Evolutionary conservation across 2,797 vertebrate genomes (phyloP).

Genomic region (Otolemur crassicaudatus): DNA sequence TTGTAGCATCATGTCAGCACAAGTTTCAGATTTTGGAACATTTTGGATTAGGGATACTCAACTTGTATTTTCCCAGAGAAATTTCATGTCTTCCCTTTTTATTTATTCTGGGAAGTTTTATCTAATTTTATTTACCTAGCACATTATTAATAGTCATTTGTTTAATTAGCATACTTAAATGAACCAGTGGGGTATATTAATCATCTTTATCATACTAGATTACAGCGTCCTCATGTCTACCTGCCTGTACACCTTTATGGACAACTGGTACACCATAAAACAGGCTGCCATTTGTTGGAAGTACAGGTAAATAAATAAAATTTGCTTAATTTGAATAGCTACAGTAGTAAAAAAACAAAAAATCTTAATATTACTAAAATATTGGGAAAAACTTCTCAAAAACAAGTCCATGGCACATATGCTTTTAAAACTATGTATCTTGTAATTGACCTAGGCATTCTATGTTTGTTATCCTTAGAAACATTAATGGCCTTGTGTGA

Average conservation of each 20-base stretch:
- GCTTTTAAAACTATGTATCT: conserved; percentile 9
- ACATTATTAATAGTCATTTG: conserved; percentile 3
- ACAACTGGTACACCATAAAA: conserved; percentile 98
- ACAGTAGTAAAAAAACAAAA: not conserved
- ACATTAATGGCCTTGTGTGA: not conserved
- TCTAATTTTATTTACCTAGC: conserved; percentile 16
- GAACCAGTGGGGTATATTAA: not conserved
- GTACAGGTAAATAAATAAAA: conserved; percentile 91
- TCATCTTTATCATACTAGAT: conserved; percentile 88
- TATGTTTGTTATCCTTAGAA: conserved; percentile 21
- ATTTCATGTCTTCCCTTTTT: not conserved
- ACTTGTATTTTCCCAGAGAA: conserved; percentile 6
- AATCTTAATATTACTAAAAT: conserved; percentile 40
- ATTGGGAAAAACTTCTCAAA: conserved; percentile 26
- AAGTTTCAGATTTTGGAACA: not conserved
- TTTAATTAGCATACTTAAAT: conserved; percentile 43
- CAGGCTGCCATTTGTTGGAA: conserved; percentile 98
- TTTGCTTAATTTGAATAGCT: conserved; percentile 55
- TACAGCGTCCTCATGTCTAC: conserved; percentile 98
- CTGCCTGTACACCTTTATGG: conserved; percentile 98
- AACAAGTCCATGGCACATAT: not conserved
- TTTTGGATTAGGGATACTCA: not conserved
- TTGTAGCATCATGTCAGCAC: not conserved
- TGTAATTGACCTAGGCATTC: not conserved
- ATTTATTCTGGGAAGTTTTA: not conserved